These are phyloP conservation scores for Kradibia gibbosae DNA, from an alignment of 1,140 invertebrate genomes.

Conservation along the genomic window DNA sequence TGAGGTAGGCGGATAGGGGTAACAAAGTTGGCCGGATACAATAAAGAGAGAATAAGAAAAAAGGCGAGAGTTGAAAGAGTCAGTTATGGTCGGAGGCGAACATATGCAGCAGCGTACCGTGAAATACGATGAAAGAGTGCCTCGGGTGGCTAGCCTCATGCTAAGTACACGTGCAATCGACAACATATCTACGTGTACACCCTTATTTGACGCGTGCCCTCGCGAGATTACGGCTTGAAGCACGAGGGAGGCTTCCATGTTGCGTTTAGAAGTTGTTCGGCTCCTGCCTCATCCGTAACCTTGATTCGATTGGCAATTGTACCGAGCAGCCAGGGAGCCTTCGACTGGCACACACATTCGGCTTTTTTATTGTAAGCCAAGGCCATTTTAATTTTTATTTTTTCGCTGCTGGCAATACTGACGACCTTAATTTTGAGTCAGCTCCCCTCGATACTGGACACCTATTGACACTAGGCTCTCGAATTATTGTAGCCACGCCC, in stretches of 20 bases:
- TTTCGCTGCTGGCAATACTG: no score
- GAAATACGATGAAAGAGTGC: slow-evolving; percentile 69
- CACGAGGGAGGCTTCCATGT: background rate
- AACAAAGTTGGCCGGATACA: background rate
- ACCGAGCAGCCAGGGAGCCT: background rate
- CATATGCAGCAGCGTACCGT: slow-evolving; percentile 49
- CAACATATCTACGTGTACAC: slow-evolving; percentile 35
- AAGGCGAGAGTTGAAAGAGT: slow-evolving; percentile 39
- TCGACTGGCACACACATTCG: background rate
- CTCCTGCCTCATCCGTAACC: no score
- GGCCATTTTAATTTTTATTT: no score
- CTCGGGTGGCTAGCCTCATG: slow-evolving; percentile 67
- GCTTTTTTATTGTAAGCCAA: no score
- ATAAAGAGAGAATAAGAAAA: slow-evolving; percentile 19
- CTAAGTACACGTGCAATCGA: slow-evolving; percentile 61
- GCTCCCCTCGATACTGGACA: no score
- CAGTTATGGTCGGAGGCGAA: background rate
- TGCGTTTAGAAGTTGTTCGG: background rate
- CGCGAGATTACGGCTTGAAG: background rate
- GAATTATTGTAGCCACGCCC: no score
- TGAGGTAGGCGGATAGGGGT: background rate
- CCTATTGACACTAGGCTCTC: no score
- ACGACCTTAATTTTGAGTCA: no score
- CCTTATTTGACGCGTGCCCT: slow-evolving; percentile 52
- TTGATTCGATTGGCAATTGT: background rate